phyloP scores from a whole-genome alignment of 2,888 invertebrate species.

The Chaitophorus viminalis region DNA sequence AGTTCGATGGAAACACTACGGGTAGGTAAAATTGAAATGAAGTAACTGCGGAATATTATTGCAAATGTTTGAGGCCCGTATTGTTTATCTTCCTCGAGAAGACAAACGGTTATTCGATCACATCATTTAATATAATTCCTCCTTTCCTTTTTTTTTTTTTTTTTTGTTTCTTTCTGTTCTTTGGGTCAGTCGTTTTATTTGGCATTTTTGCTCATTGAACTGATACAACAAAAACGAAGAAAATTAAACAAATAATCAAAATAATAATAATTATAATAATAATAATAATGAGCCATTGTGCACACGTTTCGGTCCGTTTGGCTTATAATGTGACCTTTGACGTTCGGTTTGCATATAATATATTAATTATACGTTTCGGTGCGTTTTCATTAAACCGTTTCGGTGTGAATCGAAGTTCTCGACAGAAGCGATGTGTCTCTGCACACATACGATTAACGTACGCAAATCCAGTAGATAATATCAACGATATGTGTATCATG shows the following conservation, averaged over 20 bases:
- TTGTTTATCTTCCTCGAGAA: not conserved
- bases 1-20: not conserved
- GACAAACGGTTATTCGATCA: not conserved
- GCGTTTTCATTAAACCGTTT: slow-evolving; percentile 16
- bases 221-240: no score
- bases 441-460: not conserved
- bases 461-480: not conserved
- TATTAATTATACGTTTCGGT: slow-evolving; percentile 5
- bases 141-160: not conserved
- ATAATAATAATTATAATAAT: not conserved
- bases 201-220: not conserved
- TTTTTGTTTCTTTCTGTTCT: not conserved
- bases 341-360: not conserved
- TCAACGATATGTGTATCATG: no score
- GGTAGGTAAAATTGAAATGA: not conserved
- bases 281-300: not conserved
- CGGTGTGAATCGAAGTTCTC: slow-evolving; percentile 3
- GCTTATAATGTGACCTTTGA: not conserved
- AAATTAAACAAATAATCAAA: not conserved
- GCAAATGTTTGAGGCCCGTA: not conserved
- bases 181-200: not conserved
- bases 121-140: not conserved
- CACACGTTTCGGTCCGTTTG: not conserved
- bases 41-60: not conserved
- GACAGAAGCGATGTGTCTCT: not conserved